Conservation (phyloP, 2,888 invertebrate genomes). For the Hofmannophila pseudospretella region DNA sequence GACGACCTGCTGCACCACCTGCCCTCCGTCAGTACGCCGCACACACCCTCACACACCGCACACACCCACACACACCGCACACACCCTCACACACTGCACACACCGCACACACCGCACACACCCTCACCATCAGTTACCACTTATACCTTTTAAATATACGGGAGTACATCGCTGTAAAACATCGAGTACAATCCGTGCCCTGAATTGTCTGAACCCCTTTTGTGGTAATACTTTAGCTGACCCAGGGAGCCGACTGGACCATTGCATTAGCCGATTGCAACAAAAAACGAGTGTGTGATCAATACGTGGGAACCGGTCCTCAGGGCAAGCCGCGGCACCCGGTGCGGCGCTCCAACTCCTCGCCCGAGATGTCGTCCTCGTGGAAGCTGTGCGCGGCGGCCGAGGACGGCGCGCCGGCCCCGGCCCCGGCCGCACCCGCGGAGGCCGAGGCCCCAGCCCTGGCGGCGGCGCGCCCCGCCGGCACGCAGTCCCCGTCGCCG, state of each 20-base stretch:
- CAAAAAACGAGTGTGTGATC: too few species aligned
- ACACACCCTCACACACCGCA: background rate
- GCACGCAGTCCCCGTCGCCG: constrained; percentile 8
- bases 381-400: constrained; percentile 80
- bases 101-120: background rate
- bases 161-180: too few species aligned
- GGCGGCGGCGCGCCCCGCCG: constrained; percentile 16
- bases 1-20: constrained; percentile 68
- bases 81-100: too few species aligned
- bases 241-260: too few species aligned
- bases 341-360: constrained; percentile 92
- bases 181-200: too few species aligned
- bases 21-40: constrained; percentile 51
- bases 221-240: too few species aligned
- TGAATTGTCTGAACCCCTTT: too few species aligned
- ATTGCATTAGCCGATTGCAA: too few species aligned
- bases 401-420: constrained; percentile 13
- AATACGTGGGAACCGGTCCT: too few species aligned
- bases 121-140: too few species aligned
- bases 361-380: constrained; percentile 94
- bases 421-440: constrained; percentile 7
- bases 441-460: constrained; percentile 12
- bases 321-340: constrained; percentile 85
- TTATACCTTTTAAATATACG: too few species aligned
- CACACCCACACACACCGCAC: background rate